phyloP scores from a whole-genome alignment of 1,140 invertebrate genomes.

The Portunus trituberculatus region DNA sequence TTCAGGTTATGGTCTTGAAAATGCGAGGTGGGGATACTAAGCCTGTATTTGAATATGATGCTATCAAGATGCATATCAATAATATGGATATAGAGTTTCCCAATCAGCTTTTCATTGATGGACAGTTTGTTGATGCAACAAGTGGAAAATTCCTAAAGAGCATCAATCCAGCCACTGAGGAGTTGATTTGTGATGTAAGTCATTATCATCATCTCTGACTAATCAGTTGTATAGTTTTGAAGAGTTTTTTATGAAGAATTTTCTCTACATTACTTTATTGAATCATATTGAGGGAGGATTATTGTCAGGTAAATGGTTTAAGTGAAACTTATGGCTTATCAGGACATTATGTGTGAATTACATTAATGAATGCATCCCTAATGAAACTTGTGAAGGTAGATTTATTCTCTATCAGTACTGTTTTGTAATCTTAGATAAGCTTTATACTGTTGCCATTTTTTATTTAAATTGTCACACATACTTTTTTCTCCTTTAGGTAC shows the following conservation, averaged over 20 bases:
- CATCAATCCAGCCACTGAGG: conserved; percentile 93
- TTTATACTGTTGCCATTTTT: too few species aligned
- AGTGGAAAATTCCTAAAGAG: conserved; percentile 84
- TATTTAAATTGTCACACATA: not conserved
- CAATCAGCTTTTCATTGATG: conserved; percentile 93
- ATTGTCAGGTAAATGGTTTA: too few species aligned
- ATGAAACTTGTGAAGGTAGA: too few species aligned
- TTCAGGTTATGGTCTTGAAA: conserved; percentile 84
- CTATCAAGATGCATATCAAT: conserved; percentile 89
- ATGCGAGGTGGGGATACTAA: conserved; percentile 83
- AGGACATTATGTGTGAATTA: too few species aligned
- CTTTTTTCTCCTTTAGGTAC: conserved; percentile 82
- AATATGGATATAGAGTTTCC: conserved; percentile 92
- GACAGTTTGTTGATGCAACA: conserved; percentile 91
- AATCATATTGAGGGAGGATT: too few species aligned
- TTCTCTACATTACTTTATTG: too few species aligned
- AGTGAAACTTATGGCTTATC: too few species aligned
- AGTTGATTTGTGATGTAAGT: conserved; percentile 86
- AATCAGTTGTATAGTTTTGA: too few species aligned
- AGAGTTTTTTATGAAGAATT: too few species aligned
- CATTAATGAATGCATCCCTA: too few species aligned
- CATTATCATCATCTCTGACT: not conserved
- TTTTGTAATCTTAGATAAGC: too few species aligned
- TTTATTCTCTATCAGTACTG: too few species aligned
- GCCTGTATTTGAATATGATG: conserved; percentile 86